phyloP scores from a whole-genome alignment of 2,113 vertebrate species.

The Mustela nigripes region DNA sequence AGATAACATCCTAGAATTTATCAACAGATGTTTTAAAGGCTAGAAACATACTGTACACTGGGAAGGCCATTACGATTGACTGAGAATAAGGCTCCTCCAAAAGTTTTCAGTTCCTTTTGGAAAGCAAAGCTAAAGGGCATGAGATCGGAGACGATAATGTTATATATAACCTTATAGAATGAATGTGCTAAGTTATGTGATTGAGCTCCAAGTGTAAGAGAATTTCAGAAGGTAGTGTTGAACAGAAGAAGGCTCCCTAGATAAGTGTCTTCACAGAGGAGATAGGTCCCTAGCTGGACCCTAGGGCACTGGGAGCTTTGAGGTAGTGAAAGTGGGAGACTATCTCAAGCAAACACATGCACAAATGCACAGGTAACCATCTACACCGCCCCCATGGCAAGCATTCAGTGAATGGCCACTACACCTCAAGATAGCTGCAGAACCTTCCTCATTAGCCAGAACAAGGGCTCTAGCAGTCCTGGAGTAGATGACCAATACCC shows the following conservation, averaged over 20 bases:
- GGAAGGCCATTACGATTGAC: neutral
- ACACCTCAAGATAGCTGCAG: neutral
- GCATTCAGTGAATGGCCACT: neutral
- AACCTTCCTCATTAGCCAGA: neutral
- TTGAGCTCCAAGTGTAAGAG: neutral
- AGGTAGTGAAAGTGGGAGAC: neutral
- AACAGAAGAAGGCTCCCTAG: neutral
- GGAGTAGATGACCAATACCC: neutral
- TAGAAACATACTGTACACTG: neutral
- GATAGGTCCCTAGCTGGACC: neutral
- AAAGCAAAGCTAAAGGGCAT: conserved; percentile 28
- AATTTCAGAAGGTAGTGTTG: neutral
- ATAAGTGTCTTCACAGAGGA: neutral
- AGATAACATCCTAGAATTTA: neutral
- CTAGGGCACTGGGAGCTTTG: neutral
- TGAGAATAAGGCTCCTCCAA: neutral
- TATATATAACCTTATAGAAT: neutral
- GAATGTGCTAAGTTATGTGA: neutral
- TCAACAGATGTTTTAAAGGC: neutral
- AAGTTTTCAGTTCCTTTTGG: neutral
- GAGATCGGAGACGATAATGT: neutral
- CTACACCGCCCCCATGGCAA: neutral
- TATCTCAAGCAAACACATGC: neutral
- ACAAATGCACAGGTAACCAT: neutral
- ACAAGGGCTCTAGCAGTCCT: neutral